These are phyloP conservation scores for Bovichtus variegatus DNA, from an alignment of 2,797 vertebrate genomes.

Conservation along the genomic window DNA sequence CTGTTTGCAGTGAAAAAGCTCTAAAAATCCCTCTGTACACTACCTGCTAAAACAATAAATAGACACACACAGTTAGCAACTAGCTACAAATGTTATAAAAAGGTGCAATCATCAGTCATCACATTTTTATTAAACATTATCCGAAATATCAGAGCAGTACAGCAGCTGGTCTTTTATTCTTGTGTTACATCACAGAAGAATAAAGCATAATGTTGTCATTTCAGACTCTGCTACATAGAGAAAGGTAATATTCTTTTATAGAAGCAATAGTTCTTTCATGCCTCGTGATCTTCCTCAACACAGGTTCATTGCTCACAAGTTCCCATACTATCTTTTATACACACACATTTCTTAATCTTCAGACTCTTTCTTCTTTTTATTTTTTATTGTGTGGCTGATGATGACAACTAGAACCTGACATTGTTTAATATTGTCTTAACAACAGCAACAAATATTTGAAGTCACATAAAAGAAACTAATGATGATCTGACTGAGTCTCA, in stretches of 20 bases:
- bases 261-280: not conserved
- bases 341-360: slow-evolving; percentile 6
- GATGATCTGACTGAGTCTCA: not conserved
- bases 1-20: not conserved
- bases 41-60: not conserved
- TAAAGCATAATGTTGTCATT: not conserved
- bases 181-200: not conserved
- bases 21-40: not conserved
- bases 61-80: not conserved
- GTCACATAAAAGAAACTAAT: slow-evolving; percentile 24
- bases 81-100: too few relatives aligned
- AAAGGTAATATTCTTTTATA: not conserved
- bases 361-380: not conserved
- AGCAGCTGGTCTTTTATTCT: not conserved
- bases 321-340: not conserved
- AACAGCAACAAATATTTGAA: slow-evolving; percentile 27
- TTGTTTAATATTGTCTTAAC: slow-evolving; percentile 29
- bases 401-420: not conserved
- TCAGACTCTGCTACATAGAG: not conserved
- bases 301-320: not conserved
- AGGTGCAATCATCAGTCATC: too few relatives aligned
- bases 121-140: too few relatives aligned
- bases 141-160: not conserved
- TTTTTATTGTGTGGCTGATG: not conserved
- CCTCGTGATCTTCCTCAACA: not conserved